Conservation (phyloP, 2,888 invertebrate species). For the Phrixothrix hirtus region DNA sequence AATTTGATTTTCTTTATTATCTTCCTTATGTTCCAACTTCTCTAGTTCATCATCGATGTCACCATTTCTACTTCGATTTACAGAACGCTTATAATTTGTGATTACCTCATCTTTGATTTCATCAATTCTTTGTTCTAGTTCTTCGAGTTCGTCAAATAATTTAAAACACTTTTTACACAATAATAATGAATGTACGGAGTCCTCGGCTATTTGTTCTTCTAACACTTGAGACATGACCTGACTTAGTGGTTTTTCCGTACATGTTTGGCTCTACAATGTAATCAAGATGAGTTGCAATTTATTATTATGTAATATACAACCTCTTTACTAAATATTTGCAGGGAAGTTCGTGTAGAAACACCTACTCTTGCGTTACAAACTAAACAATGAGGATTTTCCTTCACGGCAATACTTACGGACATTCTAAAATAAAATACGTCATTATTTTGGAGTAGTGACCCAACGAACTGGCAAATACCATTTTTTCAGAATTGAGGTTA, state of each 20-base stretch:
- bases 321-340: conserved; percentile 59
- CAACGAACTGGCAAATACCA: no score
- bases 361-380: conserved; percentile 65
- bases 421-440: conserved; percentile 44
- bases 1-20: conserved; percentile 42
- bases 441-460: no score
- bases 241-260: conserved; percentile 43
- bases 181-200: conserved; percentile 60
- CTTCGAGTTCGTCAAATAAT: conserved; percentile 65
- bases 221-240: conserved; percentile 57
- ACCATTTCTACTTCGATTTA: conserved; percentile 34
- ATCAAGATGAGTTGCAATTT: background rate
- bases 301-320: conserved; percentile 20
- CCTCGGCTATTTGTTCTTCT: conserved; percentile 58
- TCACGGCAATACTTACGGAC: conserved; percentile 38
- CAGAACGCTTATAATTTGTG: conserved; percentile 53
- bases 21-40: no score
- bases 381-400: conserved; percentile 59
- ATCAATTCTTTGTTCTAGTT: conserved; percentile 58
- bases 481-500: no score
- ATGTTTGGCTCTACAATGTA: conserved; percentile 42
- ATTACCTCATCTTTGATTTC: conserved; percentile 61
- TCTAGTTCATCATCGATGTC: conserved; percentile 40
- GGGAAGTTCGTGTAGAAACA: conserved; percentile 59
- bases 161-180: conserved; percentile 73